These are phyloP conservation scores for Sciaenops ocellatus DNA, from an alignment of 2,797 vertebrate genomes.

Conservation along the genomic window DNA sequence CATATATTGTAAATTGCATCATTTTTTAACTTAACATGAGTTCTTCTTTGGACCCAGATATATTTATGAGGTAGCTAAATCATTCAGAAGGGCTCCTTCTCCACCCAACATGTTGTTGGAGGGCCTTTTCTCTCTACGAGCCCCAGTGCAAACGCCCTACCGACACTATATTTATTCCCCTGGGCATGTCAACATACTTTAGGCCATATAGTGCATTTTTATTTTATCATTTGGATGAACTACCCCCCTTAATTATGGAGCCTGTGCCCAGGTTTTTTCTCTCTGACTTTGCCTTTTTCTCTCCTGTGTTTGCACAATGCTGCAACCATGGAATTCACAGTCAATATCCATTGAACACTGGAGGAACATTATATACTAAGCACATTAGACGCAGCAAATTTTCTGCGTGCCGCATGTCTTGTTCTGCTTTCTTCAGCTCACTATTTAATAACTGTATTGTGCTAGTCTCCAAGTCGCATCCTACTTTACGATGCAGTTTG, in stretches of 20 bases:
- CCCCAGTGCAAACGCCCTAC: too few relatives aligned
- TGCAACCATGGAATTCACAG: slow-evolving; percentile 26
- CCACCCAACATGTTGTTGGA: too few relatives aligned
- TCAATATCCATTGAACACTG: slow-evolving; percentile 46
- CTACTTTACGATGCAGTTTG: slow-evolving; percentile 34
- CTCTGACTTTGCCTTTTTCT: background rate
- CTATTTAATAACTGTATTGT: slow-evolving; percentile 40
- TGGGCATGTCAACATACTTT: background rate
- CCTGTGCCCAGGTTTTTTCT: background rate
- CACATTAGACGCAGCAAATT: slow-evolving; percentile 49
- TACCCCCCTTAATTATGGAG: background rate
- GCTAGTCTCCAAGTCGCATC: slow-evolving; percentile 11
- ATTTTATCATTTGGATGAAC: background rate
- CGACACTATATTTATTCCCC: too few relatives aligned
- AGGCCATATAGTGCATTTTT: background rate
- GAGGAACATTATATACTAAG: slow-evolving; percentile 45
- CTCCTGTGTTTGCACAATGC: slow-evolving; percentile 27
- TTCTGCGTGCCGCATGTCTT: slow-evolving; percentile 34
- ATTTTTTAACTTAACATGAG: too few relatives aligned
- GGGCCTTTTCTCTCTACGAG: too few relatives aligned
- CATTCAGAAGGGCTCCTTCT: too few relatives aligned
- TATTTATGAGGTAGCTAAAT: too few relatives aligned
- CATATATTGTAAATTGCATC: too few relatives aligned
- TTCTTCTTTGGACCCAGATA: too few relatives aligned
- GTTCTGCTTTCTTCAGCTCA: slow-evolving; percentile 47